A percentile compares a stretch with the other conserved stretches of the same genome.
Conservation (phyloP, 2,113 vertebrate species). For the Scopus umbretta region DNA sequence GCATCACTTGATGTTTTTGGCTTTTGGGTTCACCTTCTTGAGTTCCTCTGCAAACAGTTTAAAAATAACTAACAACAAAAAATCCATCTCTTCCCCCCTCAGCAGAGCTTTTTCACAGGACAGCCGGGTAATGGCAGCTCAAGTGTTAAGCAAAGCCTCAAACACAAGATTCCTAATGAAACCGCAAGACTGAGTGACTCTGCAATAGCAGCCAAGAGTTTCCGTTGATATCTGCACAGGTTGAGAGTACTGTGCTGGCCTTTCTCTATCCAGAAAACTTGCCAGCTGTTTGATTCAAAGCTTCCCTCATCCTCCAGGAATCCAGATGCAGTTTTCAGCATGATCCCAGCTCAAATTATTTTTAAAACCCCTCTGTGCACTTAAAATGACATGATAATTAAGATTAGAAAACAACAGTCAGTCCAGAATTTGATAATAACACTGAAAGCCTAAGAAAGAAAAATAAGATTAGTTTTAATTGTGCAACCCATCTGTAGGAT, state of each 20-base stretch:
- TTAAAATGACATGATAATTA: conserved; percentile 36
- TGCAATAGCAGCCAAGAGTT: background rate
- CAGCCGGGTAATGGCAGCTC: background rate
- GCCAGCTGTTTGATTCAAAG: conserved; percentile 15
- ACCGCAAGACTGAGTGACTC: background rate
- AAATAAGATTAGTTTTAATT: conserved; percentile 7
- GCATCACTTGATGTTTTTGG: background rate
- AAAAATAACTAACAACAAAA: background rate
- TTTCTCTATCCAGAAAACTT: background rate
- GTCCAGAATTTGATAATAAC: background rate
- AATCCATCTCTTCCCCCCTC: background rate
- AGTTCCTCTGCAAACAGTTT: background rate
- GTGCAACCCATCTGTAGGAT: conserved; percentile 18
- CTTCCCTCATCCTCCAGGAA: conserved; percentile 6
- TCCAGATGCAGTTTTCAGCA: conserved; percentile 7
- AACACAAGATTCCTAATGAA: background rate
- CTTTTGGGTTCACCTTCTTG: background rate
- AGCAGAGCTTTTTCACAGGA: background rate
- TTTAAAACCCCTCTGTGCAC: background rate
- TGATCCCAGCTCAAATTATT: background rate
- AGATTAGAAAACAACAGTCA: conserved; percentile 21
- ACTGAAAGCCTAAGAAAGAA: background rate
- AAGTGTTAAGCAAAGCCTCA: background rate
- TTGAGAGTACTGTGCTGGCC: background rate
- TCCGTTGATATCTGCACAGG: background rate